phyloP scores from a whole-genome alignment of 2,888 invertebrate genomes.

The Ochropacha duplaris region DNA sequence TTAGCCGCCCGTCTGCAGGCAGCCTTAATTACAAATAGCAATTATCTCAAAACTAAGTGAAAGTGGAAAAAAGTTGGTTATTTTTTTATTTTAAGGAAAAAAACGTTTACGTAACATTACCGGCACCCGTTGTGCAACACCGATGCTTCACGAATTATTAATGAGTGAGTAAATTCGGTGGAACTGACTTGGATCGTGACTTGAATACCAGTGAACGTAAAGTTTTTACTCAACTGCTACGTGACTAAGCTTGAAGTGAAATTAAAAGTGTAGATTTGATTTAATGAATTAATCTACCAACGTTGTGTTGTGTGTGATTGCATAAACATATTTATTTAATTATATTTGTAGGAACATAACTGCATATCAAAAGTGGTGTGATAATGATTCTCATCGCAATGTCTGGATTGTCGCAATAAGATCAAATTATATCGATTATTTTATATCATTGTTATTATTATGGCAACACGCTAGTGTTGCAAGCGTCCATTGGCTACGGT shows the following conservation, averaged over 20 bases:
- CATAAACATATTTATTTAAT: too few relatives aligned
- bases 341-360: not conserved
- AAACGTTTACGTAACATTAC: constrained; percentile 34
- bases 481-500: too few relatives aligned
- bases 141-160: constrained; percentile 47
- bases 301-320: constrained; percentile 6
- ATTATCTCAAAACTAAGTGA: constrained; percentile 35
- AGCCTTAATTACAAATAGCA: constrained; percentile 39
- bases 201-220: constrained; percentile 16
- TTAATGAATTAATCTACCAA: constrained; percentile 32
- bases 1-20: constrained; percentile 4
- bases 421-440: constrained; percentile 7
- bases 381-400: not conserved
- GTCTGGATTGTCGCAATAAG: not conserved
- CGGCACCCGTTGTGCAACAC: constrained; percentile 52
- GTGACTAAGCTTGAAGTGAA: constrained; percentile 46
- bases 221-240: constrained; percentile 41
- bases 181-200: constrained; percentile 22
- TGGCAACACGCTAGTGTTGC: too few relatives aligned
- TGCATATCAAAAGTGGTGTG: too few relatives aligned
- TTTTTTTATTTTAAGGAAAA: constrained; percentile 35
- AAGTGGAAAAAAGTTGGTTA: constrained; percentile 31
- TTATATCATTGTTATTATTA: too few relatives aligned
- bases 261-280: constrained; percentile 55
- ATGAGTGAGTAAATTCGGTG: constrained; percentile 47